Conservation (phyloP, 2,113 vertebrate species). For the Chionis minor region DNA sequence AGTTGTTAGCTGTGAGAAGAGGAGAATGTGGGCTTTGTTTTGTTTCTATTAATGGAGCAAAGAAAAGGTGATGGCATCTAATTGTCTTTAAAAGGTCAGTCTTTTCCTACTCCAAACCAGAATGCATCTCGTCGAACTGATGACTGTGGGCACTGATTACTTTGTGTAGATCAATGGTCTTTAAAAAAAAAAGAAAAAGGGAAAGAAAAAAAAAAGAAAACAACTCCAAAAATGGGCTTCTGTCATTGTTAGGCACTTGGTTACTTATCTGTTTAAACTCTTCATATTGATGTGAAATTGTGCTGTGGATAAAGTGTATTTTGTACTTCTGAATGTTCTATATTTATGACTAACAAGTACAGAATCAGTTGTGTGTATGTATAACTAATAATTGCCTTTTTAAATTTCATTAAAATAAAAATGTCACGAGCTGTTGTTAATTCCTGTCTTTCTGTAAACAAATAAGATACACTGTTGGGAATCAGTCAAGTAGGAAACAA, state of each 20-base stretch:
- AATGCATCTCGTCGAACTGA: neutral
- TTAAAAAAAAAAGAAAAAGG: neutral
- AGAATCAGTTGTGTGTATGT: conserved; percentile 75
- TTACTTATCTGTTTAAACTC: conserved; percentile 62
- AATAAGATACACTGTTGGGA: neutral
- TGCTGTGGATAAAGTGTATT: conserved; percentile 76
- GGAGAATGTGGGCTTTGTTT: neutral
- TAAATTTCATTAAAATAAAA: conserved; percentile 80
- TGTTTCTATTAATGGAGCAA: conserved; percentile 1
- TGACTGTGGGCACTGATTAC: neutral
- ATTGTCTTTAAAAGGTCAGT: conserved; percentile 26
- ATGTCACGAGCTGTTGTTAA: conserved; percentile 61
- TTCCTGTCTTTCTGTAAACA: neutral
- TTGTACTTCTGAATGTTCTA: conserved; percentile 79
- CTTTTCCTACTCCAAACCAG: neutral
- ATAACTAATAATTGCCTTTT: conserved; percentile 79
- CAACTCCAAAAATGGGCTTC: conserved; percentile 38
- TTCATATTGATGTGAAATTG: conserved; percentile 73
- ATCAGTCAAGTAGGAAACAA: neutral
- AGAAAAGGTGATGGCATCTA: conserved; percentile 17
- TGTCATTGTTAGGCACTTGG: conserved; percentile 48
- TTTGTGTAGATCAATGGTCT: conserved; percentile 8
- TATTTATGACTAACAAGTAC: conserved; percentile 77
- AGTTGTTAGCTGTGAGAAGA: conserved; percentile 25
- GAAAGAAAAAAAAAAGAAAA: neutral